phyloP scores from a whole-genome alignment of 2,113 vertebrate species.

The Setophaga kirtlandii region DNA sequence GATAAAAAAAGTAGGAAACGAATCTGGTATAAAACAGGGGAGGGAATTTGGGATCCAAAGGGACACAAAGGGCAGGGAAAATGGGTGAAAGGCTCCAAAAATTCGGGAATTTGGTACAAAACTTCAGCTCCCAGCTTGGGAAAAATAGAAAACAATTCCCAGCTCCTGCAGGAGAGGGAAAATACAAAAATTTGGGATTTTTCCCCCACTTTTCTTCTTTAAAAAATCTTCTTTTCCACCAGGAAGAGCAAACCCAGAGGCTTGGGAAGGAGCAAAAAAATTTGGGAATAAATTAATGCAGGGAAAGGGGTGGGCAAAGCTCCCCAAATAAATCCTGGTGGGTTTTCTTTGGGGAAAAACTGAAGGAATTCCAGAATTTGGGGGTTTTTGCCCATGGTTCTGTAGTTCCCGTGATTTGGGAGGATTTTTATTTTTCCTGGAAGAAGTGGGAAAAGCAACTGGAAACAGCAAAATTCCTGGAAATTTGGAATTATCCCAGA shows the following conservation, averaged over 20 bases:
- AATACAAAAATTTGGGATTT: background rate
- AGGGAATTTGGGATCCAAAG: background rate
- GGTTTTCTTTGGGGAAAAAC: rapidly evolving
- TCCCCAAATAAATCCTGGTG: background rate
- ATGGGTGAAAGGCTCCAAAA: background rate
- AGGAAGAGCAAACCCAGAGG: background rate
- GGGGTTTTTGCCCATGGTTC: background rate
- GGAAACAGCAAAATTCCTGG: background rate
- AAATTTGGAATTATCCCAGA: too few species aligned
- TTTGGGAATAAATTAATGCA: background rate
- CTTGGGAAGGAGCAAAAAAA: background rate
- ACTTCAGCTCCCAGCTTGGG: background rate
- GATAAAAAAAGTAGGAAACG: background rate
- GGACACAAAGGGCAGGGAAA: background rate
- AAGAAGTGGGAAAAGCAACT: background rate
- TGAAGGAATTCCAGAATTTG: background rate
- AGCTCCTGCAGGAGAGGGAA: background rate
- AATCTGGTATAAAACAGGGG: background rate
- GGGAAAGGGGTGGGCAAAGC: background rate
- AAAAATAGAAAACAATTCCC: background rate
- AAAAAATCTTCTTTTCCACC: background rate
- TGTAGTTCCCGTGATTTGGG: background rate
- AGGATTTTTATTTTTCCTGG: background rate
- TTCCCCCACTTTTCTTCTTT: background rate
- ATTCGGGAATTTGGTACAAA: background rate